Evolutionary conservation across 2,888 invertebrate species (phyloP).

Genomic region (Hanleya hanleyi): DNA sequence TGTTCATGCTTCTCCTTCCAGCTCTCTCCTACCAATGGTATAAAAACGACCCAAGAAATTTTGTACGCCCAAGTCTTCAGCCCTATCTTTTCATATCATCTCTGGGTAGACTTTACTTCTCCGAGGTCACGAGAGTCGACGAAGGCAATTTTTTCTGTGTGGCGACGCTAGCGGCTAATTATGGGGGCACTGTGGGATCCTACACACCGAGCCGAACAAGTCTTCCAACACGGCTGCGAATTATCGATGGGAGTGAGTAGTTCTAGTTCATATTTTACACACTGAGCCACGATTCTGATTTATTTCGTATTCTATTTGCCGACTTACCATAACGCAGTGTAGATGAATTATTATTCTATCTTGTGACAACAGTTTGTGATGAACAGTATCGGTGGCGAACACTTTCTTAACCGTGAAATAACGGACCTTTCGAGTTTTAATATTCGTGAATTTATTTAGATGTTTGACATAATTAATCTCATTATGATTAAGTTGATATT

Average conservation of each 20-base stretch:
- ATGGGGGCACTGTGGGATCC: neutral
- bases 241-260: constrained; percentile 54
- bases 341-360: too few relatives aligned
- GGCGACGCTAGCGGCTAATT: constrained; percentile 39
- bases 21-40: constrained; percentile 85
- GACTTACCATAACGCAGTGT: too few relatives aligned
- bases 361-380: too few relatives aligned
- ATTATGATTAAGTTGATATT: too few relatives aligned
- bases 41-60: constrained; percentile 90
- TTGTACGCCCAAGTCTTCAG: constrained; percentile 93
- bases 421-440: too few relatives aligned
- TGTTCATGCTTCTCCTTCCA: constrained; percentile 33
- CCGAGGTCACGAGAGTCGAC: constrained; percentile 87
- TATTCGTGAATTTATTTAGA: too few relatives aligned
- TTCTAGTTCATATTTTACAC: too few relatives aligned
- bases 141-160: constrained; percentile 59
- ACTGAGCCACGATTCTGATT: too few relatives aligned
- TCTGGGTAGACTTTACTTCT: constrained; percentile 95
- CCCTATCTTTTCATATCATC: constrained; percentile 88
- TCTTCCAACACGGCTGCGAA: constrained; percentile 57
- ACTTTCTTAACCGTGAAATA: too few relatives aligned
- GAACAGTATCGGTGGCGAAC: too few relatives aligned
- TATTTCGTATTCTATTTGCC: too few relatives aligned
- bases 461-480: too few relatives aligned
- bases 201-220: constrained; percentile 51